Evolutionary conservation across 1,140 invertebrate genomes (phyloP).

Genomic region (Nebria ingens): DNA sequence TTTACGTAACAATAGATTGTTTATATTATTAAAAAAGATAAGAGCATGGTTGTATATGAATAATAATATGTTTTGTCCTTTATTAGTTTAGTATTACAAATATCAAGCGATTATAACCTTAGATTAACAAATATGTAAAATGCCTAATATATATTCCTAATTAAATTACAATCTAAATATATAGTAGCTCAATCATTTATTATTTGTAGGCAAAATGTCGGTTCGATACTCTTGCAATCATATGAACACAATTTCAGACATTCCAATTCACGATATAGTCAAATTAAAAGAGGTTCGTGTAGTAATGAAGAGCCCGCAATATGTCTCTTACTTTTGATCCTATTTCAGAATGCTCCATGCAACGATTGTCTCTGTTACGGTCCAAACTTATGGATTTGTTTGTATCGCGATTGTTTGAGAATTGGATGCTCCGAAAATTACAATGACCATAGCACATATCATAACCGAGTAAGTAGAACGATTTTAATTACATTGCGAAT

Average conservation of each 20-base stretch:
- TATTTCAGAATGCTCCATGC: conserved; percentile 40
- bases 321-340: conserved; percentile 5
- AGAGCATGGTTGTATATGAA: too few relatives aligned
- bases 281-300: conserved; percentile 23
- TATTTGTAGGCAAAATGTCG: conserved; percentile 14
- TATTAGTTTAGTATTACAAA: too few relatives aligned
- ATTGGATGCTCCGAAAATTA: conserved; percentile 69
- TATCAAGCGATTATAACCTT: too few relatives aligned
- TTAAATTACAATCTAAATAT: too few relatives aligned
- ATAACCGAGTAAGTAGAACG: conserved; percentile 54
- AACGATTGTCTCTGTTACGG: conserved; percentile 51
- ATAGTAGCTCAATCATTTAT: conserved; percentile 4
- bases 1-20: too few relatives aligned
- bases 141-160: too few relatives aligned
- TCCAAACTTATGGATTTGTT: conserved; percentile 75
- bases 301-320: too few relatives aligned
- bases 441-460: conserved; percentile 67
- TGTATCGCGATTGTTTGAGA: conserved; percentile 62
- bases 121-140: too few relatives aligned
- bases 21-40: too few relatives aligned
- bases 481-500: too few relatives aligned
- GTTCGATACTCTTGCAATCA: conserved; percentile 18
- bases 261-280: conserved; percentile 22
- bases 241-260: conserved; percentile 20
- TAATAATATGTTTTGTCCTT: too few relatives aligned